Evolutionary conservation across 2,797 vertebrate species (phyloP).

Genomic region (Pogonophryne albipinna): DNA sequence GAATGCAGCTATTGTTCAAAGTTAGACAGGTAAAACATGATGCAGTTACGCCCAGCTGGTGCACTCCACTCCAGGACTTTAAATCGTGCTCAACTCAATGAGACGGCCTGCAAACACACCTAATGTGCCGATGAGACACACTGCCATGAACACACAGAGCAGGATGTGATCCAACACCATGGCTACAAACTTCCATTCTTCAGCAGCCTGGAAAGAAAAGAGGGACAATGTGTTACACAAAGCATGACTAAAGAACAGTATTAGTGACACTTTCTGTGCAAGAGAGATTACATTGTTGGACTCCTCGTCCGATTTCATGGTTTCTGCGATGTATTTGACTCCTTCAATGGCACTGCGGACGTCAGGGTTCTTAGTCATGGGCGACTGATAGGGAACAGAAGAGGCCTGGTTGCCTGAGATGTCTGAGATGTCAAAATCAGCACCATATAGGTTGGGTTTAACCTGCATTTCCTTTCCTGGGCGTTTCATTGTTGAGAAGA

Average conservation of each 20-base stretch:
- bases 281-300: conserved; percentile 89
- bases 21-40: neutral
- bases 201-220: conserved; percentile 88
- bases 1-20: neutral
- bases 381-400: conserved; percentile 88
- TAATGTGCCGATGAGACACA: conserved; percentile 94
- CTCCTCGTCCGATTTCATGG: conserved; percentile 95
- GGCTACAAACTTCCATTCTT: conserved; percentile 98
- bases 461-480: conserved; percentile 89
- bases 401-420: conserved; percentile 92
- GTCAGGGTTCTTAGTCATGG: conserved; percentile 92
- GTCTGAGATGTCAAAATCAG: conserved; percentile 94
- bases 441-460: conserved; percentile 86
- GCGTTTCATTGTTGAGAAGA: conserved; percentile 97
- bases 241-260: neutral
- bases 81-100: conserved; percentile 93
- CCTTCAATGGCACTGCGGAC: conserved; percentile 95
- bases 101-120: conserved; percentile 94
- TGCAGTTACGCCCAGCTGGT: no score
- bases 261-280: neutral
- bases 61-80: neutral
- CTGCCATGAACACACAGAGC: conserved; percentile 94
- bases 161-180: conserved; percentile 98
- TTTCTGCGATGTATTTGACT: conserved; percentile 94
- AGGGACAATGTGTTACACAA: conserved; percentile 26